Evolutionary conservation across 2,888 invertebrate genomes (phyloP), one percentile per base, ranked within the genome.

Genomic region (Leucania comma): DNA sequence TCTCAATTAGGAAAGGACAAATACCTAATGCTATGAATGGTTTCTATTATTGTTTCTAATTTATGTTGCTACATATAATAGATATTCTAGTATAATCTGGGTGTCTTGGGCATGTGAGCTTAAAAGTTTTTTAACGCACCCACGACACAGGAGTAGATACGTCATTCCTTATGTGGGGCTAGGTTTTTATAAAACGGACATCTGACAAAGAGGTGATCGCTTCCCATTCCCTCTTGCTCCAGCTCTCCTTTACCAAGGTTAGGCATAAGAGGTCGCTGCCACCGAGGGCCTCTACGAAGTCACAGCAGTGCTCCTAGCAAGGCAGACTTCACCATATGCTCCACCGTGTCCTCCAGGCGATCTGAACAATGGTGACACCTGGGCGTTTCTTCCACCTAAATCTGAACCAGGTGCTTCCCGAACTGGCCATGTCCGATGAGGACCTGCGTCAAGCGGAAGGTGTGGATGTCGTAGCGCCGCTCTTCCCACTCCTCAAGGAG

Each of bases 1-100:
- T 57, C 22, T 9, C 29, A 53, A 62, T 73, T 68, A 60, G 53
- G 14, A 62, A 58, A 38, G 17, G 14, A 22, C 6, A 24, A 58
- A 68, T 57, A n/a, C n/a, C n/a, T 4, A 22, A 48, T 53, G 38
- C n/a, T 67, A 58, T 20, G 51, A 48, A 22, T 58, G 74, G 1
- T n/a, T 57, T 60, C 12, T 56, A 1, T 42, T n/a, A 24, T 22
- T 22, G 35, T 50, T 14, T 54, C 29, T 22, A 5, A 12, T 38
- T 57, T 66, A 8, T 22, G 26, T 24, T 64, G 9, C 0, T 51
- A 17, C 17, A 17, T n/a, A n/a, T n/a, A 3, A 42, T 42, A 42
- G 17, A 17, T 17, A 4, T 42, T 42, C 17, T 14, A 42, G 42
- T n/a, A n/a, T n/a, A 14, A 3, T 4, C 20, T 20, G 2, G 6